Evolutionary conservation across 2,797 vertebrate genomes (phyloP), one percentile per base, ranked within the genome.

Genomic region (Argyrosomus regius): DNA sequence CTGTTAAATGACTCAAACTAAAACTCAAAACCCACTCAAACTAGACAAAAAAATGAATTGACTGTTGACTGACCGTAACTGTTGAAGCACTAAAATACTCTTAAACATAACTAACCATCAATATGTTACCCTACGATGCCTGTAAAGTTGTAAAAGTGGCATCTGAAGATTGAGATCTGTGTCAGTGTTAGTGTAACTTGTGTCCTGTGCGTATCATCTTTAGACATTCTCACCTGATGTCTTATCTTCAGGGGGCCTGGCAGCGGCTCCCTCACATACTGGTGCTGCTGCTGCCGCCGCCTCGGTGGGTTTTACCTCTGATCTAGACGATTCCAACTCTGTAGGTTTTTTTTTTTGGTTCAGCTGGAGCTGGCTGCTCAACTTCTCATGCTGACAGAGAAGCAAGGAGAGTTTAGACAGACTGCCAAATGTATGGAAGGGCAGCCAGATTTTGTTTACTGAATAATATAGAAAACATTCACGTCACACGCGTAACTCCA

Each of bases 281-380:
- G 80, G 28, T 18, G 73, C 79, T 10, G 75, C 72, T 43, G 68
- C 79, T 26, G 81, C 82, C 20, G 81, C 81, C 35, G 72, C 82
- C 43, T 87, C 90, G 0, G 88, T 48, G 3, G 82, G 81, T 83
- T 88, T 93, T 31, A 46, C 76, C 61, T 93, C 93, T 43, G 81
- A 57, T 84, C 88, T 94, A 5, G 72, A 88, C 1, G 78, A 39
- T 28, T 89, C 86, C 65, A 91, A 95, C 17, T 91, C 89, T 18
- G 95, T 92, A 50, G 90, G 94, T 85, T 93, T 95, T 90, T 93
- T 95, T 90, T 95, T 97, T 77, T 96, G 96, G 86, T 94, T 96
- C 88, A 99, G 92, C 20, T 99, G 97, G 70, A 99, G 95, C 78
- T 99, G 98, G 90, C 96, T 99, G 90, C 97, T 97, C 93, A 96